These are phyloP conservation scores for Achlya flavicornis DNA, from an alignment of 2,888 invertebrate species.

Conservation along the genomic window DNA sequence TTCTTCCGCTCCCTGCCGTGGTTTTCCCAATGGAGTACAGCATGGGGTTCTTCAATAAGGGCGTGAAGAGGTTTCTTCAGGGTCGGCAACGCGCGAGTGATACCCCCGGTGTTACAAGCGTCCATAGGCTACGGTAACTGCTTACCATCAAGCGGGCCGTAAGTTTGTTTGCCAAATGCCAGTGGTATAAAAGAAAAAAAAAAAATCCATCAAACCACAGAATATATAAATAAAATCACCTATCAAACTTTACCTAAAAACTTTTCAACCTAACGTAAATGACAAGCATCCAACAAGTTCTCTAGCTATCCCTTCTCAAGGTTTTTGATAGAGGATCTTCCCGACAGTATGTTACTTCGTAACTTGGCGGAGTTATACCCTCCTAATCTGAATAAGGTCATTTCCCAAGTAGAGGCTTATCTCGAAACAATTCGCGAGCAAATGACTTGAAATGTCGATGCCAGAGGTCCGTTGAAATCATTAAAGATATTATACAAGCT, in stretches of 20 bases:
- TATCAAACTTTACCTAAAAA: background rate
- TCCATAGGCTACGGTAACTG: too few species aligned
- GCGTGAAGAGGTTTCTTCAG: too few species aligned
- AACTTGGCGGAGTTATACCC: conserved; percentile 2
- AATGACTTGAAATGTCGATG: background rate
- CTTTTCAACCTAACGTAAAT: background rate
- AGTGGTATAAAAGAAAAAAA: too few species aligned
- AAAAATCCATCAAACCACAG: too few species aligned
- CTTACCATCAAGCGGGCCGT: too few species aligned
- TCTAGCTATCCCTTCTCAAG: background rate
- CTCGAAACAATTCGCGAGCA: background rate
- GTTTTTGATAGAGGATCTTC: background rate
- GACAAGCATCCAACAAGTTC: background rate
- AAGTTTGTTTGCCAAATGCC: too few species aligned
- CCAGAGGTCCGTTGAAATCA: background rate
- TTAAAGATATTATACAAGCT: background rate
- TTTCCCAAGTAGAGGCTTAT: background rate
- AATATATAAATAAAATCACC: background rate
- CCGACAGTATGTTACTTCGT: background rate
- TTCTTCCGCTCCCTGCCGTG: too few species aligned
- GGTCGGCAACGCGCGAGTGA: too few species aligned
- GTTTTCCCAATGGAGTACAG: too few species aligned
- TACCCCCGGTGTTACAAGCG: too few species aligned
- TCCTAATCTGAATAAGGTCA: background rate
- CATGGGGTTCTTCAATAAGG: too few species aligned